Conservation (phyloP, 2,113 vertebrate species). For the Heterochromis multidens region DNA sequence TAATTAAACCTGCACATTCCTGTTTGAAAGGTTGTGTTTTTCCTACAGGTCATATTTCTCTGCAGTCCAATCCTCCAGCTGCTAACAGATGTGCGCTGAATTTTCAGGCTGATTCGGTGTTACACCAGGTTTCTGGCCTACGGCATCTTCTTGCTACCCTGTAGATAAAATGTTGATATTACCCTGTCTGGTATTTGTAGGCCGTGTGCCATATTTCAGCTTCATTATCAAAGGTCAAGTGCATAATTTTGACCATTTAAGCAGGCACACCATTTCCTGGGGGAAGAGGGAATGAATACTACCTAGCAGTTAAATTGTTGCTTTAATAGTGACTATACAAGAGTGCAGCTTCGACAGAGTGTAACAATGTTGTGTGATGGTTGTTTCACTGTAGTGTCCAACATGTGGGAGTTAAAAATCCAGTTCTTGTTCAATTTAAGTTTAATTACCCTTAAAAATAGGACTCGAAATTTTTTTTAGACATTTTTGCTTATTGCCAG, state of each 20-base stretch:
- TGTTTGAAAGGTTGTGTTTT: not conserved
- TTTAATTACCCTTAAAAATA: not conserved
- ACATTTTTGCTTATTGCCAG: too few species aligned
- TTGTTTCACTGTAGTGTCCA: not conserved
- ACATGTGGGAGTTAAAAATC: not conserved
- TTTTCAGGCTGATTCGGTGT: not conserved
- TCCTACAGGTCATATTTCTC: not conserved
- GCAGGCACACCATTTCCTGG: not conserved
- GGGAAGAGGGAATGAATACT: not conserved
- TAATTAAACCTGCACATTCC: slow-evolving; percentile 33
- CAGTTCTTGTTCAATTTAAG: not conserved
- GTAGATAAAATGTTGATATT: not conserved
- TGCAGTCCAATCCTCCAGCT: not conserved
- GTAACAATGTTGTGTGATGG: not conserved
- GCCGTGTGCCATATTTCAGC: not conserved
- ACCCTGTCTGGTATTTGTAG: not conserved
- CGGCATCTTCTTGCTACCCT: not conserved
- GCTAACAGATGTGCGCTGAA: slow-evolving; percentile 10
- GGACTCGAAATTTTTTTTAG: too few species aligned
- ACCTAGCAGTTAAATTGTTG: not conserved
- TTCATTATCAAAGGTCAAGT: not conserved
- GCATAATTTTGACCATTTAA: not conserved
- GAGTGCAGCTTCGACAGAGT: not conserved
- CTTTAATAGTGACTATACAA: not conserved
- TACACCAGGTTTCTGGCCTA: not conserved